These are phyloP conservation scores for Caenorhabditis japonica DNA, from an alignment of 2,888 invertebrate species.

Conservation along the genomic window DNA sequence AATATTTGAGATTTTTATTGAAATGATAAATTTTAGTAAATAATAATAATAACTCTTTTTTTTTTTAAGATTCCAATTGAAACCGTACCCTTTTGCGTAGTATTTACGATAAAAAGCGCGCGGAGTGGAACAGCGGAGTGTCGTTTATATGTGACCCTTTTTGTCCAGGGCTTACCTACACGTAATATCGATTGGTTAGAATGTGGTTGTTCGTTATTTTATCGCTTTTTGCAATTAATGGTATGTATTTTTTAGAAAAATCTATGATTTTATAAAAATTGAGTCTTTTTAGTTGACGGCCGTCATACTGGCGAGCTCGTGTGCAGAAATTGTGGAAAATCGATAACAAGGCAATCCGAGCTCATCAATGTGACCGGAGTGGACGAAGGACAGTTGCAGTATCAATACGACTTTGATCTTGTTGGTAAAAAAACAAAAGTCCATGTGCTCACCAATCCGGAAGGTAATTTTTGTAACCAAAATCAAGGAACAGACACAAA, in stretches of 20 bases:
- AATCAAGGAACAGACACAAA: neutral
- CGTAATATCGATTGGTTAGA: conserved; percentile 8
- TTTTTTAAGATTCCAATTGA: neutral
- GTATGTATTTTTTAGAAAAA: neutral
- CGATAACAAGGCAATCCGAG: conserved; percentile 55
- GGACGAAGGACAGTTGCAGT: conserved; percentile 32
- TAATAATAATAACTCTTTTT: conserved; percentile 1
- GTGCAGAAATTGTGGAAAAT: conserved; percentile 57
- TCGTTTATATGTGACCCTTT: conserved; percentile 24
- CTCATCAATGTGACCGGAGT: conserved; percentile 55
- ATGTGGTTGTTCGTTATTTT: conserved; percentile 22
- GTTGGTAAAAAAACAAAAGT: conserved; percentile 57
- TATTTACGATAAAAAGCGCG: conserved; percentile 16
- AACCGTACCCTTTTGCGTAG: neutral
- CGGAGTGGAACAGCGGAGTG: conserved; percentile 13
- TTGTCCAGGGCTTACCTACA: neutral
- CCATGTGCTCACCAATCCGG: conserved; percentile 59
- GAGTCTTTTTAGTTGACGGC: conserved; percentile 16
- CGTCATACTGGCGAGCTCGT: conserved; percentile 57
- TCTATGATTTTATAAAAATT: neutral
- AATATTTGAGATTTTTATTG: conserved; percentile 17
- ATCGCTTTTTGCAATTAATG: neutral
- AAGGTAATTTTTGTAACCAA: conserved; percentile 20
- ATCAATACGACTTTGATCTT: conserved; percentile 58
- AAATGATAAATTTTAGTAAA: conserved; percentile 15